Evolutionary conservation across 2,113 vertebrate genomes (phyloP), one percentile per base, ranked within the genome.

Genomic region (Panthera leo): DNA sequence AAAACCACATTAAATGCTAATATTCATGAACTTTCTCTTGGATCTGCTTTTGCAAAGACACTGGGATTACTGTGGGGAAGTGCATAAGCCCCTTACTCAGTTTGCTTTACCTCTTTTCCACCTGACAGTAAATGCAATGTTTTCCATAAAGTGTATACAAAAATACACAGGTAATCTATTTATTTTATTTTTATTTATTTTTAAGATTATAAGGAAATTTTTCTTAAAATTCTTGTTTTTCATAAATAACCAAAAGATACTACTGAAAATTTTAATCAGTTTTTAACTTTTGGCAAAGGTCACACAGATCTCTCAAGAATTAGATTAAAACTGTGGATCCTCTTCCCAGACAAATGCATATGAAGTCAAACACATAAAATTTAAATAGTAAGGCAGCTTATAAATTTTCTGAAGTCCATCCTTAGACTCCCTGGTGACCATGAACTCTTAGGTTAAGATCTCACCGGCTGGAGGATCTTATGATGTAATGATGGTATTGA

Each of bases 201-300:
- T 85, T 65, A 75, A 75, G 29, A 65, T 86, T 89, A 70, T 85
- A 55, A 67, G 51, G 5, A 84, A 18, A 36, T 29, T 51, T 58
- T 82, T 58, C 45, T 90, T 95, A 58, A 79, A 80, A 58, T 48
- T 84, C 27, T 90, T 96, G 61, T 67, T 71, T 92, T 97, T 19
- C 45, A 51, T 78, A 61, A 94, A 92, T 10, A 85, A 53, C 58
- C 89, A 58, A 25, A 96, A 96, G 39, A 48, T 7, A 53, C 39
- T 65, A 71, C 14, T 89, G 76, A 90, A 58, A 80, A 27, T 53
- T 39, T 85, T 83, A 80, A 61, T 89, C 34, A 27, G 39, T 89
- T 92, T 96, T 85, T 89, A 92, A 83, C 27, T 95, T 93, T 84
- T 80, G 85, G 58, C 1, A 1, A 91, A 68, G 12, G 16, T 63